Percentiles rank a stretch among this genome's conserved stretches.
Evolutionary conservation across 2,797 vertebrate species (phyloP).

Genomic region (Bovichtus diacanthus): DNA sequence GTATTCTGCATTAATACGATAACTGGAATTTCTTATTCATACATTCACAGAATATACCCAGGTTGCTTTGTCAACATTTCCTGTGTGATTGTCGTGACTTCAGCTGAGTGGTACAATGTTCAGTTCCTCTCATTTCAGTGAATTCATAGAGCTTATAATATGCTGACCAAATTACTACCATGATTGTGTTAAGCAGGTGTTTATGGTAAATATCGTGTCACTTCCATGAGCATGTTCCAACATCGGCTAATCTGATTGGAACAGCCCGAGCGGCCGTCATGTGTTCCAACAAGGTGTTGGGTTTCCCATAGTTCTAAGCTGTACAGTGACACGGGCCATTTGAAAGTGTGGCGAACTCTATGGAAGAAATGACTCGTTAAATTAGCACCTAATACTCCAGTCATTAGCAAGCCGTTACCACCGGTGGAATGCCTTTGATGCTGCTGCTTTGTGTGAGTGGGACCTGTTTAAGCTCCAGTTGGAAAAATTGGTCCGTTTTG

Average conservation of each 20-base stretch:
- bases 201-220: slow-evolving; percentile 78
- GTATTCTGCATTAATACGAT: slow-evolving; percentile 6
- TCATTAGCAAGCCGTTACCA: slow-evolving; percentile 79
- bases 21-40: slow-evolving; percentile 12
- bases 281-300: slow-evolving; percentile 79
- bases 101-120: slow-evolving; percentile 25
- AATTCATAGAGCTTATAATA: slow-evolving; percentile 50
- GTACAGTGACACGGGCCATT: slow-evolving; percentile 80
- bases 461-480: slow-evolving; percentile 54
- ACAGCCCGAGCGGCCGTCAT: slow-evolving; percentile 73
- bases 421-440: slow-evolving; percentile 83
- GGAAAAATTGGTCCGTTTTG: slow-evolving; percentile 46
- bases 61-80: slow-evolving; percentile 26
- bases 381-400: slow-evolving; percentile 81
- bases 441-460: slow-evolving; percentile 65
- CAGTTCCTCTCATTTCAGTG: slow-evolving; percentile 39
- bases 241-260: slow-evolving; percentile 78
- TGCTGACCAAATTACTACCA: slow-evolving; percentile 44
- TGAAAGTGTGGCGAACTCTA: slow-evolving; percentile 81
- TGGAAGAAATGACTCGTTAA: slow-evolving; percentile 84
- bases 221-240: slow-evolving; percentile 66
- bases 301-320: slow-evolving; percentile 81
- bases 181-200: slow-evolving; percentile 68
- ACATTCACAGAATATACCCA: neutral
- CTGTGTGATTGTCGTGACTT: slow-evolving; percentile 20